Evolutionary conservation across 2,888 invertebrate genomes (phyloP).

Genomic region (Spisula subtruncata): DNA sequence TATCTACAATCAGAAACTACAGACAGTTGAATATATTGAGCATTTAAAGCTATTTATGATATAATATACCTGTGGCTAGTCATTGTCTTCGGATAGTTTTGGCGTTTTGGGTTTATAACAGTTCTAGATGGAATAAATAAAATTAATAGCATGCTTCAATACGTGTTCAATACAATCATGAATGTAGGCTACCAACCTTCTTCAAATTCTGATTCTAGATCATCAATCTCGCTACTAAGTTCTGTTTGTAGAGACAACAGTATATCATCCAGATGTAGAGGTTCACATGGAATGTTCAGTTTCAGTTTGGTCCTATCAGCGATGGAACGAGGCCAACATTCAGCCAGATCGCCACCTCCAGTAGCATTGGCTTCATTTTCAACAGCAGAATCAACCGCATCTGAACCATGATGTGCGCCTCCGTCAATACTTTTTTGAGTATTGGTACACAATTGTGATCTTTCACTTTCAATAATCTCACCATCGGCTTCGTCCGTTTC

Average conservation of each 20-base stretch:
- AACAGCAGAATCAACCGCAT: slow-evolving; percentile 1
- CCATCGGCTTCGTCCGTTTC: slow-evolving; percentile 19
- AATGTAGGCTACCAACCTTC: slow-evolving; percentile 75
- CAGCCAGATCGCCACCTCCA: background rate
- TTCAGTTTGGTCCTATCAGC: slow-evolving; percentile 72
- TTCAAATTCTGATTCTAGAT: slow-evolving; percentile 76
- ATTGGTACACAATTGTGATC: background rate
- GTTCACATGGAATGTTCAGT: slow-evolving; percentile 66
- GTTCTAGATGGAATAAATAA: too few species aligned
- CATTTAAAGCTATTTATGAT: too few species aligned
- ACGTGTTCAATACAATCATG: too few species aligned
- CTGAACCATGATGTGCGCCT: background rate
- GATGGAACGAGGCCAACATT: background rate
- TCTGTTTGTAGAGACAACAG: slow-evolving; percentile 73
- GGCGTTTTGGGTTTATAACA: too few species aligned
- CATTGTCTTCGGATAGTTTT: too few species aligned
- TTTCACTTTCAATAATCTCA: background rate
- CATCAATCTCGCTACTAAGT: slow-evolving; percentile 73
- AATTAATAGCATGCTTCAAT: too few species aligned
- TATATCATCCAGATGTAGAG: slow-evolving; percentile 64
- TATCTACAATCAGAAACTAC: too few species aligned
- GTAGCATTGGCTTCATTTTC: background rate
- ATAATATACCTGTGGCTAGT: too few species aligned
- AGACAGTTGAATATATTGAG: too few species aligned
- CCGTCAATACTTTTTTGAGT: slow-evolving; percentile 10